Conservation (phyloP, 2,888 invertebrate genomes). For the Mimas tiliae region DNA sequence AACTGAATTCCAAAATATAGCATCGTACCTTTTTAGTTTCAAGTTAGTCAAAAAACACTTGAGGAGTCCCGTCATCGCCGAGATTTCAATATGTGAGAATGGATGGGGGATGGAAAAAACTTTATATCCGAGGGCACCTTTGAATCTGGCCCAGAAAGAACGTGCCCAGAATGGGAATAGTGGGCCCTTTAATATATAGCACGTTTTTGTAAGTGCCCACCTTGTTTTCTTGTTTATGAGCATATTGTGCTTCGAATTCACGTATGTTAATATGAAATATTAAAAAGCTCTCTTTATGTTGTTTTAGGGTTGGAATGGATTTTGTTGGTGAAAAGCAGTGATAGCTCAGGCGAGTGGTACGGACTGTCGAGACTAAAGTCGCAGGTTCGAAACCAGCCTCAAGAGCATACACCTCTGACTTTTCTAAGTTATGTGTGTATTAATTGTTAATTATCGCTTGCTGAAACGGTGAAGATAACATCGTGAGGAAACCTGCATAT, state of each 20-base stretch:
- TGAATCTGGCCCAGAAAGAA: conserved; percentile 70
- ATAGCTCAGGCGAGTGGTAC: too few species aligned
- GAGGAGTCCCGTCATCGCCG: conserved; percentile 18
- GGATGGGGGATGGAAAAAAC: conserved; percentile 51
- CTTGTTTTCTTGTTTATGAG: conserved; percentile 77
- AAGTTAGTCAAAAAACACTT: conserved; percentile 41
- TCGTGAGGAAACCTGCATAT: too few species aligned
- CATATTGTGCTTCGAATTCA: conserved; percentile 67
- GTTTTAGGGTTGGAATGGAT: conserved; percentile 26
- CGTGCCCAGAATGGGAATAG: conserved; percentile 62
- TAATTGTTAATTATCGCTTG: too few species aligned
- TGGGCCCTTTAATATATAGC: conserved; percentile 79
- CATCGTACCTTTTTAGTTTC: neutral
- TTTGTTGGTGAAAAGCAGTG: neutral
- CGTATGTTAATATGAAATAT: conserved; percentile 44
- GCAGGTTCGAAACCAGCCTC: too few species aligned
- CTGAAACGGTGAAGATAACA: too few species aligned
- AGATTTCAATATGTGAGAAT: conserved; percentile 29
- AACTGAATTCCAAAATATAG: neutral
- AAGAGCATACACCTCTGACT: too few species aligned
- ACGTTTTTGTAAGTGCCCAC: conserved; percentile 77
- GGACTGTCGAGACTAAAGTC: too few species aligned
- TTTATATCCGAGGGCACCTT: conserved; percentile 73
- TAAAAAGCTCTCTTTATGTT: conserved; percentile 33
- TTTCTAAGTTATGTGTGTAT: too few species aligned